Conservation (phyloP, 2,797 vertebrate genomes). For the Pyrocephalus nanus region DNA sequence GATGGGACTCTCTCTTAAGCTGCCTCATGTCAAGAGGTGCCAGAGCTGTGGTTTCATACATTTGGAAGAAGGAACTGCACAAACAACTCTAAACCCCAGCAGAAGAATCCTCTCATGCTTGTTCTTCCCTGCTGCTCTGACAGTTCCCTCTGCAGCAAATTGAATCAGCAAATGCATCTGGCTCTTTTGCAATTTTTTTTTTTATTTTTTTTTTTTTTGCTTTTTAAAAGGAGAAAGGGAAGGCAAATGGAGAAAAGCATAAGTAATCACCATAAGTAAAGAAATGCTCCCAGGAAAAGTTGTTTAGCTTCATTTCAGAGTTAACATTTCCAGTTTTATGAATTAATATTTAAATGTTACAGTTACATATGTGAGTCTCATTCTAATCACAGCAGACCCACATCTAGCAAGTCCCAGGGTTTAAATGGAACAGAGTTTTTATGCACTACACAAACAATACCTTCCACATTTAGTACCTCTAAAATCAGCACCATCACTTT, state of each 20-base stretch:
- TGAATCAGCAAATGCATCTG: background rate
- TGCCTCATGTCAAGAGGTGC: background rate
- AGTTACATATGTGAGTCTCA: background rate
- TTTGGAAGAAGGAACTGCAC: background rate
- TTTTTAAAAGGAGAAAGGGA: background rate
- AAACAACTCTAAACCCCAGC: background rate
- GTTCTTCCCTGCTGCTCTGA: background rate
- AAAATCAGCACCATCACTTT: background rate
- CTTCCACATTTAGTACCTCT: background rate
- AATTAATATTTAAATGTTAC: background rate
- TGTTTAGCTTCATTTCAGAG: background rate
- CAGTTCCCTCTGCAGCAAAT: background rate
- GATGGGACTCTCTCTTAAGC: background rate
- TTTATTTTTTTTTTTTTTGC: fast-evolving
- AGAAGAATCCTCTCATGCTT: background rate
- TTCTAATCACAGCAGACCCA: background rate
- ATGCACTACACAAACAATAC: background rate
- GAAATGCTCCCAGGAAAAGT: background rate
- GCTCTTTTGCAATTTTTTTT: background rate
- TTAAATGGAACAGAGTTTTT: background rate
- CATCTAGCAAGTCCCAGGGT: background rate
- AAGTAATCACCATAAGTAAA: background rate
- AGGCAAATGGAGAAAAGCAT: background rate
- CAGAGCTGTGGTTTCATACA: background rate
- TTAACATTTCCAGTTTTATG: background rate